Conservation (phyloP, 2,888 invertebrate genomes). For the Bellardia bayeri region DNA sequence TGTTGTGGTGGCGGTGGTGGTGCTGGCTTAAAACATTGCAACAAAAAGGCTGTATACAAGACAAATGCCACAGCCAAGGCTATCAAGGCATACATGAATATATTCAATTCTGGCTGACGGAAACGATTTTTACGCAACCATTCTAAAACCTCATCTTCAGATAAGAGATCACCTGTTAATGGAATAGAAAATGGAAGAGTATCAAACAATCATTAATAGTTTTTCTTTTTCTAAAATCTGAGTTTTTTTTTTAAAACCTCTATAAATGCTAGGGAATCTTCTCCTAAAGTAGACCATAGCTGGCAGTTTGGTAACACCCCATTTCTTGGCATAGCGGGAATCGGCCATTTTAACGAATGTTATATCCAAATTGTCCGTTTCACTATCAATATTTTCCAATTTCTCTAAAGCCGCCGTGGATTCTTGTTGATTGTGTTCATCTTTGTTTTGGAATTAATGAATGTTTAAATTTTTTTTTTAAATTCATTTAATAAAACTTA, state of each 20-base stretch:
- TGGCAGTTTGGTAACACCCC: slow-evolving; percentile 96
- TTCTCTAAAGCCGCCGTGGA: slow-evolving; percentile 93
- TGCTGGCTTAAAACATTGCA: slow-evolving; percentile 94
- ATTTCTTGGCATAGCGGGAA: slow-evolving; percentile 94
- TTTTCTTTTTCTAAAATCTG: neutral
- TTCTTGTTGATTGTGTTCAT: slow-evolving; percentile 91
- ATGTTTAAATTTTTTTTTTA: neutral
- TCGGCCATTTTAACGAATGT: slow-evolving; percentile 98
- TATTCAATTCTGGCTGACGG: slow-evolving; percentile 95
- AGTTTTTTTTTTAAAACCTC: slow-evolving; percentile 86
- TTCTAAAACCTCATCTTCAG: slow-evolving; percentile 94
- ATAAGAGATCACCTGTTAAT: slow-evolving; percentile 90
- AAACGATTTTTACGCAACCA: slow-evolving; percentile 97
- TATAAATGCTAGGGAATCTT: slow-evolving; percentile 95
- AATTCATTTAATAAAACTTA: slow-evolving; percentile 85
- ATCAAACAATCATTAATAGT: neutral
- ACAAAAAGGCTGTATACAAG: slow-evolving; percentile 94
- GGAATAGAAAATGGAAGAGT: neutral
- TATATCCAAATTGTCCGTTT: slow-evolving; percentile 96
- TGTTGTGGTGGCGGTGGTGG: slow-evolving; percentile 86
- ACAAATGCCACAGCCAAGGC: slow-evolving; percentile 94
- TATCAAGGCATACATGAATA: slow-evolving; percentile 96
- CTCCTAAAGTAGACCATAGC: slow-evolving; percentile 96
- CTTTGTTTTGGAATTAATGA: slow-evolving; percentile 84
- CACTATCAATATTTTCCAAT: slow-evolving; percentile 96